Conservation (phyloP, 2,888 invertebrate species). For the Drosophila cracens region DNA sequence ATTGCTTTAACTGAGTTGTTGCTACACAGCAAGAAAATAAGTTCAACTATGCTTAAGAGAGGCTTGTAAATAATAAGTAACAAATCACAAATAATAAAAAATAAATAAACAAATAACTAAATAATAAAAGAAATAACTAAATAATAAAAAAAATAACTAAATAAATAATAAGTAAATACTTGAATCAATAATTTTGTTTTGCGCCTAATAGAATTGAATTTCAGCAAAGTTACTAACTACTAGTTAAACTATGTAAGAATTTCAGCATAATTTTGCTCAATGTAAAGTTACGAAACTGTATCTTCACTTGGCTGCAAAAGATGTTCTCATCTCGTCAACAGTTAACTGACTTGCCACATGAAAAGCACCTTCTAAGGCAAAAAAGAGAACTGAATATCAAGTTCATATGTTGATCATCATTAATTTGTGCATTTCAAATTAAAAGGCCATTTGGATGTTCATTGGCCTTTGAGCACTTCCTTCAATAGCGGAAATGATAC, state of each 20-base stretch:
- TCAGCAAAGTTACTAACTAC: background rate
- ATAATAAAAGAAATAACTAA: background rate
- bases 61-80: background rate
- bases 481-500: slow-evolving; percentile 49
- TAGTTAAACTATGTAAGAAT: background rate
- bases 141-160: background rate
- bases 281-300: background rate
- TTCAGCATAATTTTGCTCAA: background rate
- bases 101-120: background rate
- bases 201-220: background rate
- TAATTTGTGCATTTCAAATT: slow-evolving; percentile 23
- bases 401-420: slow-evolving; percentile 36
- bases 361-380: slow-evolving; percentile 33
- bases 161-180: background rate
- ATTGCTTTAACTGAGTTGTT: slow-evolving; percentile 29
- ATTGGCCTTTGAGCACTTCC: slow-evolving; percentile 71
- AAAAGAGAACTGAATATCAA: slow-evolving; percentile 14
- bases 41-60: background rate
- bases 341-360: slow-evolving; percentile 25
- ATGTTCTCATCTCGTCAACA: slow-evolving; percentile 20
- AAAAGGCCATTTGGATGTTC: slow-evolving; percentile 70
- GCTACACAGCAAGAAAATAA: slow-evolving; percentile 5
- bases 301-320: background rate
- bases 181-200: background rate
- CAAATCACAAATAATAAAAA: background rate